Base-by-base conservation (phyloP, 2,797 vertebrate genomes). In the Denticeps clupeoides region DNA sequence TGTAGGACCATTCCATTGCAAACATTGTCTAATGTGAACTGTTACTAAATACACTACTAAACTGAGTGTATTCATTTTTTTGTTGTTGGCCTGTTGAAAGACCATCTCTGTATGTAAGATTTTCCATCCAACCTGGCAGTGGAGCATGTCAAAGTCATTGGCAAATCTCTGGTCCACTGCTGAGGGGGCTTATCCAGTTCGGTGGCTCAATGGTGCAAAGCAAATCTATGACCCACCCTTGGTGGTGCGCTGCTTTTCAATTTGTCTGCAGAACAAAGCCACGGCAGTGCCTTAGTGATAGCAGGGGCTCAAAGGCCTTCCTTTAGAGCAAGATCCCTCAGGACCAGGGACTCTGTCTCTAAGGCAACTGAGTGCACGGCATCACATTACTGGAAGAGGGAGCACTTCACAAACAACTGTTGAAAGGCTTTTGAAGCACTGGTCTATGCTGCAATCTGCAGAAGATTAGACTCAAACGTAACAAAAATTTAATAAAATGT, bases 361-460 rank as follows among this genome's bases (percentile, higher is more conserved):
- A 38, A 38, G 35, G 35, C 19, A 38, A 38, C 35, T 19, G 38
- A 38, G 38, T 38, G 38, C 21, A 38, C 35, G 38, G 35, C 38
- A 38, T 38, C 18, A 21, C 35, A 38, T 38, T 38, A 35, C 35
- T 21, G 35, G 7, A 16, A 35, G 32, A 7, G 15, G 9, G 28
- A 8, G 18, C 35, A n/a, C n/a, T n/a, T n/a, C n/a, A n/a, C n/a
- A n/a, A n/a, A n/a, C n/a, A n/a, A n/a, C n/a, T n/a, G n/a, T n/a
- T n/a, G n/a, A n/a, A n/a, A n/a, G n/a, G n/a, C n/a, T n/a, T 35
- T 37, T 10, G 16, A 38, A 35, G 35, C 16, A 38, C 21, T 21
- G 35, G 4, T 35, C 35, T 21, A 19, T 38, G 18, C 19, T 38
- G 15, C 19, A 21, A 11, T 35, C 4, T 38, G 38, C 13, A 16